Conservation (phyloP, 1,140 invertebrate species). For the Ooceraea biroi region DNA sequence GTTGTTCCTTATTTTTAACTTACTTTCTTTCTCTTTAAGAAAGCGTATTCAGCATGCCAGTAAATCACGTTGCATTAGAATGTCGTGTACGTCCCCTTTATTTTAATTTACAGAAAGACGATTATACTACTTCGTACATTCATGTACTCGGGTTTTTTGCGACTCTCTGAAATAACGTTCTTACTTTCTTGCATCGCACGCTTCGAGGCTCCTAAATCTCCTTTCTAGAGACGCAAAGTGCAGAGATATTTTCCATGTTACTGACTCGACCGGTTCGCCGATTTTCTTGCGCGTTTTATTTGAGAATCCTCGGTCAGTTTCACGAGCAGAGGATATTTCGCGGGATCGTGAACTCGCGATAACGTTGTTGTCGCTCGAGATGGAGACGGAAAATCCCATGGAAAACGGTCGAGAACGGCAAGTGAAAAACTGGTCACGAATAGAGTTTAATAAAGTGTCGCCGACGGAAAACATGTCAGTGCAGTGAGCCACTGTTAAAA, state of each 20-base stretch:
- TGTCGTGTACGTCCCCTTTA: not conserved
- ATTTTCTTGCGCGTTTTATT: slow-evolving; percentile 39
- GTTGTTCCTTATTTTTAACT: not conserved
- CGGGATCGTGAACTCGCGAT: not conserved
- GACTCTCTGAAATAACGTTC: slow-evolving; percentile 1
- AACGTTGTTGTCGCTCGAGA: not conserved
- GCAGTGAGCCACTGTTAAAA: slow-evolving; percentile 8
- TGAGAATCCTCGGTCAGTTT: not conserved
- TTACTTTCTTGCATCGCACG: not conserved
- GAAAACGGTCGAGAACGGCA: not conserved
- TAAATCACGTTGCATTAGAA: not conserved
- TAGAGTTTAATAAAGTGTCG: slow-evolving; percentile 54
- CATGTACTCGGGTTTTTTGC: not conserved
- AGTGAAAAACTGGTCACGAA: slow-evolving; percentile 62
- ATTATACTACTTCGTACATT: not conserved
- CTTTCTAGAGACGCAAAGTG: slow-evolving; percentile 20
- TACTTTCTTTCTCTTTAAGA: not conserved
- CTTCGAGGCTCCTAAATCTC: slow-evolving; percentile 29
- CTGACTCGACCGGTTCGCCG: not conserved
- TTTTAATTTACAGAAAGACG: slow-evolving; percentile 9
- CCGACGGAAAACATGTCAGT: slow-evolving; percentile 25
- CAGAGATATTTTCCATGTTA: slow-evolving; percentile 15
- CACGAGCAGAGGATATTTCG: slow-evolving; percentile 16
- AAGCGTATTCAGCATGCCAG: not conserved
- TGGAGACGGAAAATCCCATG: slow-evolving; percentile 29